phyloP scores from a whole-genome alignment of 2,888 invertebrate species.

The Atherix ibis region DNA sequence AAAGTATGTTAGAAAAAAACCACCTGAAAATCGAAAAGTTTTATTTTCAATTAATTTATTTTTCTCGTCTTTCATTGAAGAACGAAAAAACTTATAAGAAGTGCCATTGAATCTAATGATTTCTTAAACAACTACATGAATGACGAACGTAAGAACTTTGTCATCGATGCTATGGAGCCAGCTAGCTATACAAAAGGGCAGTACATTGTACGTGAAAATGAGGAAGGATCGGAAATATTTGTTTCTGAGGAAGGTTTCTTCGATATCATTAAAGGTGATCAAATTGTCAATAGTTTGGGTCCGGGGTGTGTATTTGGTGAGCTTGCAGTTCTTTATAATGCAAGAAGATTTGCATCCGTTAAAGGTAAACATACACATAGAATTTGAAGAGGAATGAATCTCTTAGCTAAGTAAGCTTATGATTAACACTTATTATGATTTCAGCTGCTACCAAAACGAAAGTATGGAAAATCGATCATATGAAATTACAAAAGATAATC shows the following conservation, averaged over 20 bases:
- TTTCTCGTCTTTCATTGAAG: constrained; percentile 26
- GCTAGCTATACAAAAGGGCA: constrained; percentile 49
- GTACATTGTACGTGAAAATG: constrained; percentile 63
- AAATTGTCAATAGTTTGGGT: constrained; percentile 61
- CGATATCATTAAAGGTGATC: constrained; percentile 68
- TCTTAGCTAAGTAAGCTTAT: background rate
- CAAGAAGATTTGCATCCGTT: constrained; percentile 77
- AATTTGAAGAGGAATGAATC: background rate
- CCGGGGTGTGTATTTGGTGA: constrained; percentile 80
- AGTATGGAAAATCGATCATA: constrained; percentile 77
- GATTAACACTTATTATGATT: constrained; percentile 9
- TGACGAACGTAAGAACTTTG: constrained; percentile 48
- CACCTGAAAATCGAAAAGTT: no score
- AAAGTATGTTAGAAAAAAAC: constrained; percentile 36
- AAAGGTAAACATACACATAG: constrained; percentile 39
- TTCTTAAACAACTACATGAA: constrained; percentile 66
- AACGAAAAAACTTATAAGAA: constrained; percentile 45
- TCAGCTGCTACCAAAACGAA: constrained; percentile 58
- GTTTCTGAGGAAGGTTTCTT: constrained; percentile 75
- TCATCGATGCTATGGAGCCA: constrained; percentile 70
- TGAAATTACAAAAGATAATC: constrained; percentile 80
- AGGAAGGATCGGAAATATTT: constrained; percentile 71
- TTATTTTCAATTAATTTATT: background rate
- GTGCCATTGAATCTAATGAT: constrained; percentile 63
- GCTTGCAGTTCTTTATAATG: constrained; percentile 85